Evolutionary conservation across 2,888 invertebrate genomes (phyloP).

Genomic region (Willowsia nigromaculata): DNA sequence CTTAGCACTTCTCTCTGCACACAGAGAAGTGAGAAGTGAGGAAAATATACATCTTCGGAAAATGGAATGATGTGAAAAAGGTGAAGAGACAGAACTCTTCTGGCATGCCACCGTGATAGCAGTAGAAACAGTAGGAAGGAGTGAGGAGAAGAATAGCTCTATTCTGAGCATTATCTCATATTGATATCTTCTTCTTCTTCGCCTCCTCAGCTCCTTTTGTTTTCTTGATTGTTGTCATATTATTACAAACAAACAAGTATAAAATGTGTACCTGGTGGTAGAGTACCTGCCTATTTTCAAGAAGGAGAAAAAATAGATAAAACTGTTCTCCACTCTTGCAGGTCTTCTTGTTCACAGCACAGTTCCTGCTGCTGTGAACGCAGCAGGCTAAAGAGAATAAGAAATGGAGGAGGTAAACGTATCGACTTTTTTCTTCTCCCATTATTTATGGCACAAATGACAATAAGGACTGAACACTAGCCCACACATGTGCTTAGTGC

Average conservation of each 20-base stretch:
- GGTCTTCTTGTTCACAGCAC: background rate
- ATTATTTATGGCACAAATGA: constrained; percentile 40
- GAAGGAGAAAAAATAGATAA: background rate
- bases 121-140: constrained; percentile 24
- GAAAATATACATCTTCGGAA: no score
- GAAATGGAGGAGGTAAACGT: background rate
- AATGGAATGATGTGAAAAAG: background rate
- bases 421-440: background rate
- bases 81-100: background rate
- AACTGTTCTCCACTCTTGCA: background rate
- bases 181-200: constrained; percentile 45
- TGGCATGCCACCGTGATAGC: background rate
- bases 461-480: constrained; percentile 43
- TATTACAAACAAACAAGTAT: constrained; percentile 35
- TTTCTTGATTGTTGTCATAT: constrained; percentile 26
- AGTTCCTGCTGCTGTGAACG: constrained; percentile 17
- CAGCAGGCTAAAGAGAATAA: constrained; percentile 7
- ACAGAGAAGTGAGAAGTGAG: background rate
- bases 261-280: background rate
- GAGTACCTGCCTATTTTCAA: background rate
- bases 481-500: background rate
- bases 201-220: background rate
- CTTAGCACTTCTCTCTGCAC: constrained; percentile 16
- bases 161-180: background rate
- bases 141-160: background rate